Evolutionary conservation across 1,140 invertebrate species (phyloP).

Genomic region (Medauroidea extradentata): DNA sequence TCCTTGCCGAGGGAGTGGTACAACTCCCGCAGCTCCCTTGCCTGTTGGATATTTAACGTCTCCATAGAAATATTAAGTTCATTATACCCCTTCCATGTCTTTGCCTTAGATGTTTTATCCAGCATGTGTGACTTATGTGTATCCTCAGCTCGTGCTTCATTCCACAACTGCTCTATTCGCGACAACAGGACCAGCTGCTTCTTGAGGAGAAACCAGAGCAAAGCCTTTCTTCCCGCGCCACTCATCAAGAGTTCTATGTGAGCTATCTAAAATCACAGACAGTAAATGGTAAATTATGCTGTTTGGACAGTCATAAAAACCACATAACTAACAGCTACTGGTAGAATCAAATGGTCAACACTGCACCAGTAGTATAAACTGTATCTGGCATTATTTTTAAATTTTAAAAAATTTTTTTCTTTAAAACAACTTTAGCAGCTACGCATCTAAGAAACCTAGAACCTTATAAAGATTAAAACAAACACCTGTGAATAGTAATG

Average conservation of each 20-base stretch:
- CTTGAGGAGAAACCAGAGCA: slow-evolving; percentile 55
- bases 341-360: no score
- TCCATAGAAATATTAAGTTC: slow-evolving; percentile 55
- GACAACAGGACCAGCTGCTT: slow-evolving; percentile 59
- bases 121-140: slow-evolving; percentile 40
- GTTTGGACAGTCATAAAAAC: no score
- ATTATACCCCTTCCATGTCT: slow-evolving; percentile 55
- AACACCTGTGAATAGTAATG: no score
- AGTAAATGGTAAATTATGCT: no score
- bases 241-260: slow-evolving; percentile 51
- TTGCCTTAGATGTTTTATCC: slow-evolving; percentile 49
- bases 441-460: no score
- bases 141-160: slow-evolving; percentile 50
- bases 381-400: no score
- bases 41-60: slow-evolving; percentile 59
- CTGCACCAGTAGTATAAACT: no score
- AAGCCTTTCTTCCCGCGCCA: slow-evolving; percentile 53
- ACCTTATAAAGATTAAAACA: no score
- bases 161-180: slow-evolving; percentile 53
- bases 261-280: slow-evolving; percentile 14
- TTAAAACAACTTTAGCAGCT: no score
- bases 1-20: slow-evolving; percentile 52
- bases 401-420: no score
- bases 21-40: slow-evolving; percentile 53
- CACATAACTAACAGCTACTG: no score